A percentile compares a stretch with the other conserved stretches of the same genome.
phyloP scores from a whole-genome alignment of 2,113 vertebrate genomes.

The Cygnus atratus region DNA sequence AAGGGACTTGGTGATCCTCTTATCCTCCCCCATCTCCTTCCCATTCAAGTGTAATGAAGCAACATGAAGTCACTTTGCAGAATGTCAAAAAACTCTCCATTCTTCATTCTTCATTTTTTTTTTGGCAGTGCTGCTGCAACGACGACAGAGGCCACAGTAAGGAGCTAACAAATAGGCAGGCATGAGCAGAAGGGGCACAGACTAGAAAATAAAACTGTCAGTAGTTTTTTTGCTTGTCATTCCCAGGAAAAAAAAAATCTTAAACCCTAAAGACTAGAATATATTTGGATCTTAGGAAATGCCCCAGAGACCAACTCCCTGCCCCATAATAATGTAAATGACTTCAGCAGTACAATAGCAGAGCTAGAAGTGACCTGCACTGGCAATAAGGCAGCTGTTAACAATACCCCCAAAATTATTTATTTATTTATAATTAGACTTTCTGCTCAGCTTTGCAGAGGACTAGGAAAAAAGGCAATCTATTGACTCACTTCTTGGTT shows the following conservation, averaged over 20 bases:
- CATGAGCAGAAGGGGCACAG: background rate
- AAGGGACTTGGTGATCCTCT: background rate
- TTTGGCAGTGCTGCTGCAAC: background rate
- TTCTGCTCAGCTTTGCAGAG: constrained; percentile 36
- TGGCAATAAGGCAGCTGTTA: constrained; percentile 13
- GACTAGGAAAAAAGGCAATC: background rate
- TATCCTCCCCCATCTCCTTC: background rate
- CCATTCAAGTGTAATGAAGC: constrained; percentile 30
- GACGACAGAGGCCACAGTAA: constrained; percentile 14
- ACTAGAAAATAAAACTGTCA: constrained; percentile 12
- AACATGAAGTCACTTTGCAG: constrained; percentile 19
- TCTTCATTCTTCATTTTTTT: background rate
- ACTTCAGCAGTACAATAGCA: background rate
- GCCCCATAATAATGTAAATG: background rate
- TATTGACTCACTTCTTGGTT: background rate
- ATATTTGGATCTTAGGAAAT: background rate
- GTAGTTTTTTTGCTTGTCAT: background rate
- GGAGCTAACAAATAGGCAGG: background rate
- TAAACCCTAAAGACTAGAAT: background rate
- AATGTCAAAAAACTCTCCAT: background rate
- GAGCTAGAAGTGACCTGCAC: background rate
- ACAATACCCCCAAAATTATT: constrained; percentile 17
- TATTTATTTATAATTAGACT: background rate
- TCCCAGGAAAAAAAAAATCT: background rate
- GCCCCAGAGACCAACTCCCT: background rate